Percentiles rank a stretch among this genome's conserved stretches.
Evolutionary conservation across 2,797 vertebrate species (phyloP).

Genomic region (Rhodeus uyekii): DNA sequence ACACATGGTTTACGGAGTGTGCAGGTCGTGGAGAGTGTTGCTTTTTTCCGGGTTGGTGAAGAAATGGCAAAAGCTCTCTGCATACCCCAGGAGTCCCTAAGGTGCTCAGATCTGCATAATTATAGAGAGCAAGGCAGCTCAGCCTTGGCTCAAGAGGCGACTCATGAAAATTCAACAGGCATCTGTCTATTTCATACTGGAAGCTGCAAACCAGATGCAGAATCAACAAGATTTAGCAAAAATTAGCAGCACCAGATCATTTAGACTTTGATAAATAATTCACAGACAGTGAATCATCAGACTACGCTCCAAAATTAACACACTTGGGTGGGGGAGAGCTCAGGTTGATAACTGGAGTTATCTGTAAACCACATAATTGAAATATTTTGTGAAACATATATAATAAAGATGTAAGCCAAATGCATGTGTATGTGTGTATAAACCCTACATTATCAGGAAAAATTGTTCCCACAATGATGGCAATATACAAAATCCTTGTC

Average conservation of each 20-base stretch:
- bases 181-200: constrained; percentile 21
- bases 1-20: constrained; percentile 21
- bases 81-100: constrained; percentile 26
- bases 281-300: not conserved
- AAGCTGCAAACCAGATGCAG: constrained; percentile 34
- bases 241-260: constrained; percentile 50
- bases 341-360: not conserved
- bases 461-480: too few species aligned
- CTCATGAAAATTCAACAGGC: constrained; percentile 65
- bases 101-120: constrained; percentile 59
- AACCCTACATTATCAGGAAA: too few species aligned
- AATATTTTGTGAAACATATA: not conserved
- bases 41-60: constrained; percentile 5
- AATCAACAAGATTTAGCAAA: constrained; percentile 52
- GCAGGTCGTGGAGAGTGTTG: not conserved
- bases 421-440: not conserved
- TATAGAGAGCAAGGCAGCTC: constrained; percentile 45
- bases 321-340: not conserved
- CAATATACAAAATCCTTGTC: too few species aligned
- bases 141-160: constrained; percentile 38
- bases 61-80: constrained; percentile 26
- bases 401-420: not conserved
- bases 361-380: not conserved
- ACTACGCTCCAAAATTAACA: constrained; percentile 19
- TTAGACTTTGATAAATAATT: constrained; percentile 52